These are phyloP conservation scores for Eudasyphora cyanicolor DNA, from an alignment of 2,888 invertebrate species.

Conservation along the genomic window DNA sequence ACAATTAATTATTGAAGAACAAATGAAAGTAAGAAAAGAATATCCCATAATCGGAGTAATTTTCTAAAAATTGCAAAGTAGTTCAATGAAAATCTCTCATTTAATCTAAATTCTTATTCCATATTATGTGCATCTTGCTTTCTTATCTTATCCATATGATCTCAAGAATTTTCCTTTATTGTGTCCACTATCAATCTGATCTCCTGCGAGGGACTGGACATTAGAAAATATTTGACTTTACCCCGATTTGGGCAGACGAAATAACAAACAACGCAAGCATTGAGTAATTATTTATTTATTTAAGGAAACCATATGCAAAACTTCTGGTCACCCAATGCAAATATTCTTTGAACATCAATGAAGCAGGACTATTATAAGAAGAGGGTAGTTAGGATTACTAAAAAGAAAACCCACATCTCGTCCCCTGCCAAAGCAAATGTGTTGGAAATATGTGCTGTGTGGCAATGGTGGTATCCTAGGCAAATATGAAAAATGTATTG, in stretches of 20 bases:
- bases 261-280: background rate
- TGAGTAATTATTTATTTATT: constrained; percentile 21
- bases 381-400: background rate
- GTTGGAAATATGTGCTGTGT: constrained; percentile 32
- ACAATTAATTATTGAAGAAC: no score
- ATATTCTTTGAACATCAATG: background rate
- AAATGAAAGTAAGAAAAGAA: no score
- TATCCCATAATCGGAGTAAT: no score
- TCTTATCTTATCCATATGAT: background rate
- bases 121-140: no score
- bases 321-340: constrained; percentile 2
- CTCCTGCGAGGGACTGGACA: constrained; percentile 2
- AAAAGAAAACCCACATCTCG: background rate
- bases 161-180: background rate
- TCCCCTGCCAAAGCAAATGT: constrained; percentile 24
- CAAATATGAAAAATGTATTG: constrained; percentile 26
- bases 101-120: no score
- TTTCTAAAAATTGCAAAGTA: no score
- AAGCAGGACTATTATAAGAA: no score
- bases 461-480: constrained; percentile 36
- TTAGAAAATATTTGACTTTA: constrained; percentile 26
- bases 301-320: constrained; percentile 31
- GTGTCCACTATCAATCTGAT: background rate
- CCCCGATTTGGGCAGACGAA: background rate
- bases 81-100: no score